phyloP scores from a whole-genome alignment of 1,140 invertebrate genomes.

The Drosophila micromelanica region DNA sequence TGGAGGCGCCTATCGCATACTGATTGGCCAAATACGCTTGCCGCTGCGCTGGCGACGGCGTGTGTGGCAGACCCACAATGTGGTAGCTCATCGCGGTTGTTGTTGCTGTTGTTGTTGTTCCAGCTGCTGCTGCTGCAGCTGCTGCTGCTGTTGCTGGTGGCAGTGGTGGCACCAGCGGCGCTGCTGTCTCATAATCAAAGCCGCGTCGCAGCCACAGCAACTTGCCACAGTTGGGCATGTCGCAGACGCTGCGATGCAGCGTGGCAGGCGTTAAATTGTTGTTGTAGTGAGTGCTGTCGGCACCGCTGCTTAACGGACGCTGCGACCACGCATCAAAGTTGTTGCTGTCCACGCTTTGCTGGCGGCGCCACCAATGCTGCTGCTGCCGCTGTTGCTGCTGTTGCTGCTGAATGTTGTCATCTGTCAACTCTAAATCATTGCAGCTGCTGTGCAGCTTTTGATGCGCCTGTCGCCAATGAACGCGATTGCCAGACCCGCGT shows the following conservation, averaged over 20 bases:
- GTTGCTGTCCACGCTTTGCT: slow-evolving; percentile 20
- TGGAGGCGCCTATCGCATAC: slow-evolving; percentile 70
- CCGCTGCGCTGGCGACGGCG: slow-evolving; percentile 61
- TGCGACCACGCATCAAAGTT: slow-evolving; percentile 34
- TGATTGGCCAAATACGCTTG: slow-evolving; percentile 78
- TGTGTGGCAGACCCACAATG: slow-evolving; percentile 74
- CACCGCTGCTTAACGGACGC: slow-evolving; percentile 60
- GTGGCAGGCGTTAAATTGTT: slow-evolving; percentile 18
- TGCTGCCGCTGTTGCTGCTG: slow-evolving; percentile 11
- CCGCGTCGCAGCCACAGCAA: slow-evolving; percentile 70
- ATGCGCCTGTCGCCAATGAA: slow-evolving; percentile 60
- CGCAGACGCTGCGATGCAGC: slow-evolving; percentile 60
- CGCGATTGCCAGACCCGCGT: slow-evolving; percentile 12
- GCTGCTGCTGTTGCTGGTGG: too few relatives aligned
- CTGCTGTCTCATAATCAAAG: slow-evolving; percentile 28
- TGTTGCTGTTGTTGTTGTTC: slow-evolving; percentile 1
- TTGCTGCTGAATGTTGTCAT: slow-evolving; percentile 23
- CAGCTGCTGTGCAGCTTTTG: slow-evolving; percentile 67
- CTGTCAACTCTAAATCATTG: slow-evolving; percentile 59
- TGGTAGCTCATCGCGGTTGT: slow-evolving; percentile 53
- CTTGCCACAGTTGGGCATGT: slow-evolving; percentile 81
- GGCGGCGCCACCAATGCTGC: slow-evolving; percentile 29
- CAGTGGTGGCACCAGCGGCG: slow-evolving; percentile 28
- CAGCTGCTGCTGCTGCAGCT: too few relatives aligned
- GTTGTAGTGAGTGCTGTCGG: slow-evolving; percentile 14